A percentile compares a stretch with the other conserved stretches of the same genome.
Evolutionary conservation across 2,888 invertebrate genomes (phyloP).

Genomic region (Campopleginae sp.): DNA sequence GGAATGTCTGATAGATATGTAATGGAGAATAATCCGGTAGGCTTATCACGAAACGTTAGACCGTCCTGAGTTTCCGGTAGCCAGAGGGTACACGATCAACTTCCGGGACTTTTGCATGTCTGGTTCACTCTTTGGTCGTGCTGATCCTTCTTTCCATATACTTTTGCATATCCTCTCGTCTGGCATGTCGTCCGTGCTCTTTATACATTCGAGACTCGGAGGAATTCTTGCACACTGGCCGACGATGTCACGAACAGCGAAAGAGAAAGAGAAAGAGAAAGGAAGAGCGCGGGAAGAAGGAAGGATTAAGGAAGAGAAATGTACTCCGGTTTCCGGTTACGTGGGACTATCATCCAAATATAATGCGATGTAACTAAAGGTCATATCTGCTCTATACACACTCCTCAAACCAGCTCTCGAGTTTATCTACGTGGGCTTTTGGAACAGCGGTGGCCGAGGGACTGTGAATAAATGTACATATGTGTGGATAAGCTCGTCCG

Average conservation of each 20-base stretch:
- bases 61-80: conserved; percentile 46
- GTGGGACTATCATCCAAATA: conserved; percentile 51
- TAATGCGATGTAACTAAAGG: conserved; percentile 43
- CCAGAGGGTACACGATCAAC: conserved; percentile 42
- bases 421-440: conserved; percentile 50
- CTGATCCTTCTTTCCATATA: background rate
- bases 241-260: conserved; percentile 52
- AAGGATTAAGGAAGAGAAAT: conserved; percentile 43
- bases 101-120: conserved; percentile 64
- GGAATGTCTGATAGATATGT: background rate
- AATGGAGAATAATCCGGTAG: conserved; percentile 14
- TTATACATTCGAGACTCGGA: conserved; percentile 68
- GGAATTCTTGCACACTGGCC: conserved; percentile 18
- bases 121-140: conserved; percentile 32
- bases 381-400: conserved; percentile 31
- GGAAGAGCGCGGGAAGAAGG: conserved; percentile 9
- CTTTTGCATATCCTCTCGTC: conserved; percentile 30
- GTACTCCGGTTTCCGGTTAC: conserved; percentile 61
- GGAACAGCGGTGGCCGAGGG: conserved; percentile 19
- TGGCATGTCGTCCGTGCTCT: conserved; percentile 46
- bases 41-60: conserved; percentile 28
- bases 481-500: conserved; percentile 25
- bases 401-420: conserved; percentile 26
- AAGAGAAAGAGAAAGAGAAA: conserved; percentile 31
- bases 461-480: background rate